Evolutionary conservation across 1,140 invertebrate species (phyloP), one percentile per base, ranked within the genome.

Genomic region (Eumeta japonica): DNA sequence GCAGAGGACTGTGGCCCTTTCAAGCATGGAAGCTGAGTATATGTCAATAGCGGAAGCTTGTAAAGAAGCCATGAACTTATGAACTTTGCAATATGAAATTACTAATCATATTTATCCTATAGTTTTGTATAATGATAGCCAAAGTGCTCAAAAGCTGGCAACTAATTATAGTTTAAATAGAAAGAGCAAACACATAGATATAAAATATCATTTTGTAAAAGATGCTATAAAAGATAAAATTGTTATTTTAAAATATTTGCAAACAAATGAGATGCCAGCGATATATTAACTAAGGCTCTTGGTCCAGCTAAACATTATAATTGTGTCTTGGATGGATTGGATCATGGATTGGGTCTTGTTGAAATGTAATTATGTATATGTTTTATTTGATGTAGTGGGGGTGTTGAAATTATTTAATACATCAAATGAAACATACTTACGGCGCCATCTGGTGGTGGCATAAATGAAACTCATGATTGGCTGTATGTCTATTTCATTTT

Each of bases 21-120:
- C 55, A 10, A 62, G 42, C 10, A 60, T 50, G n/a, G 62, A 74
- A 51, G 55, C 65, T 3, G 66, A 75, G 35, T 63, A 58, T 42
- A 58, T 70, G 35, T 47, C 57, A 2, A 32, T 62, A 7, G 18
- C 41, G 17, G 48, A 56, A 19, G 53, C 46, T 14, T 32, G 39
- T 14, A 56, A n/a, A n/a, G n/a, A n/a, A n/a, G n/a, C n/a, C n/a
- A n/a, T n/a, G n/a, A n/a, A n/a, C 46, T 43, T 49, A 58, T 46
- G 43, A 45, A 14, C 43, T 50, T 17, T 58, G 39, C 42, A 42
- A 24, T 24, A 2, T 55, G 36, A 44, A 28, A 33, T 38, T 10
- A 12, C 10, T 30, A n/a, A 12, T 30, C 10, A 29, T 4, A 13
- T 15, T n/a, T 18, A 19, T 38, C n/a, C n/a, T n/a, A n/a, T n/a